Conservation (phyloP, 1,140 invertebrate species). For the Drosophila lowei region DNA sequence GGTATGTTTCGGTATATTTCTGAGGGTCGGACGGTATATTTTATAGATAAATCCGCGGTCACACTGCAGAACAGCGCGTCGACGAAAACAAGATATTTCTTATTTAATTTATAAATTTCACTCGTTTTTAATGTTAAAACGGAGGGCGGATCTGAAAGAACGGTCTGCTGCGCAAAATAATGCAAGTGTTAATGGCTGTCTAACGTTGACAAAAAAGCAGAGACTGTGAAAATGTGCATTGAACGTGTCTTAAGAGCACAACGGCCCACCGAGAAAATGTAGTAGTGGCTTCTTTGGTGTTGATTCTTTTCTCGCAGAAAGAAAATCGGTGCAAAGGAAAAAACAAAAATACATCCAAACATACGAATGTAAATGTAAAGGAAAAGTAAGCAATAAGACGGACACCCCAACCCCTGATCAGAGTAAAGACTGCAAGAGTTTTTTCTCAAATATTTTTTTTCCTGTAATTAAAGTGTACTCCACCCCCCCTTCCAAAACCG, state of each 20-base stretch:
- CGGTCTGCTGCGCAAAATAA: too few relatives aligned
- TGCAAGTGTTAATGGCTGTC: too few relatives aligned
- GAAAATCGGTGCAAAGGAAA: slow-evolving; percentile 71
- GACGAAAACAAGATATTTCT: too few relatives aligned
- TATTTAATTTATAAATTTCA: too few relatives aligned
- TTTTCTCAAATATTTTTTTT: slow-evolving; percentile 44
- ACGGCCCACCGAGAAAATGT: slow-evolving; percentile 34
- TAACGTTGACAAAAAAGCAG: not conserved
- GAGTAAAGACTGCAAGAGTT: slow-evolving; percentile 23
- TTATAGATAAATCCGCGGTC: too few relatives aligned
- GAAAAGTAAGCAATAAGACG: slow-evolving; percentile 68
- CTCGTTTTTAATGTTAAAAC: too few relatives aligned
- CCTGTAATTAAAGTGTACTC: slow-evolving; percentile 50
- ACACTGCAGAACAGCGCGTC: too few relatives aligned
- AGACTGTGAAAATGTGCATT: slow-evolving; percentile 28
- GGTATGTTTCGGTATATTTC: not conserved
- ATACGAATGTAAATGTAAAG: slow-evolving; percentile 70
- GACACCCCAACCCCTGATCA: slow-evolving; percentile 31
- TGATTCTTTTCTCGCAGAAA: slow-evolving; percentile 28
- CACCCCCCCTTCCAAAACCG: not conserved
- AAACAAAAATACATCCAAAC: slow-evolving; percentile 13
- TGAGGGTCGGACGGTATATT: too few relatives aligned
- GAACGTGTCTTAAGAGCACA: slow-evolving; percentile 16
- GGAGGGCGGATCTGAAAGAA: too few relatives aligned
- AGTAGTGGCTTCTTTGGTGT: slow-evolving; percentile 6